Evolutionary conservation across 2,888 invertebrate species (phyloP).

Genomic region (Drosophila setosimentum): DNA sequence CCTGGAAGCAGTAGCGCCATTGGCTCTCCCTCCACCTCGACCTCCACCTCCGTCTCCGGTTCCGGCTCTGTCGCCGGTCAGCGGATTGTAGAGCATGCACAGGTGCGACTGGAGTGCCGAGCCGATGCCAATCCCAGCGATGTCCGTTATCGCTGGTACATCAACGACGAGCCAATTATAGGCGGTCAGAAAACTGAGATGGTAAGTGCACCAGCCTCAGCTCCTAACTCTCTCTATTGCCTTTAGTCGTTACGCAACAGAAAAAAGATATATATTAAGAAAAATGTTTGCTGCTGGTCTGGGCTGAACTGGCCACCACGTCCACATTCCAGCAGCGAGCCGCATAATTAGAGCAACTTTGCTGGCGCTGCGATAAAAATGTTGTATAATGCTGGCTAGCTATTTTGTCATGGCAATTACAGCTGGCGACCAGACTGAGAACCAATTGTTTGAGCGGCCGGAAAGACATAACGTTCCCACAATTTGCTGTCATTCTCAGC

Average conservation of each 20-base stretch:
- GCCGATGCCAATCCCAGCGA: slow-evolving; percentile 96
- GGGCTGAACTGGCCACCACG: slow-evolving; percentile 15
- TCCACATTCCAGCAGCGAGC: slow-evolving; percentile 57
- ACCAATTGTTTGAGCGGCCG: slow-evolving; percentile 49
- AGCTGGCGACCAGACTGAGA: slow-evolving; percentile 20
- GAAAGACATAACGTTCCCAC: slow-evolving; percentile 58
- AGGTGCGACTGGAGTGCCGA: slow-evolving; percentile 92
- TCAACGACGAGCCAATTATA: slow-evolving; percentile 92
- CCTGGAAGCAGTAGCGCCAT: neutral
- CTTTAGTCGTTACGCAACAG: slow-evolving; percentile 33
- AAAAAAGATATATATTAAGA: slow-evolving; percentile 21
- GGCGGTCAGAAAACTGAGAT: slow-evolving; percentile 93
- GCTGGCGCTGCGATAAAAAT: slow-evolving; percentile 62
- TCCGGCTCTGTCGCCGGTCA: slow-evolving; percentile 79
- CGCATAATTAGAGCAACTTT: slow-evolving; percentile 78
- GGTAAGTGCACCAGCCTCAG: slow-evolving; percentile 85
- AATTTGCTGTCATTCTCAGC: slow-evolving; percentile 46
- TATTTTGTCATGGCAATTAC: slow-evolving; percentile 62
- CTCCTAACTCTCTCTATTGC: neutral
- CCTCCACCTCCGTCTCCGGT: neutral
- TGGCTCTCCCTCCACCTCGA: neutral
- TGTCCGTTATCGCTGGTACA: slow-evolving; percentile 94
- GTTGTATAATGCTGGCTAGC: slow-evolving; percentile 64
- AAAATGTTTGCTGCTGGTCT: slow-evolving; percentile 13
- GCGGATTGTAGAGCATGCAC: slow-evolving; percentile 91